Evolutionary conservation across 2,888 invertebrate genomes (phyloP).

Genomic region (Trichopria drosophilae): DNA sequence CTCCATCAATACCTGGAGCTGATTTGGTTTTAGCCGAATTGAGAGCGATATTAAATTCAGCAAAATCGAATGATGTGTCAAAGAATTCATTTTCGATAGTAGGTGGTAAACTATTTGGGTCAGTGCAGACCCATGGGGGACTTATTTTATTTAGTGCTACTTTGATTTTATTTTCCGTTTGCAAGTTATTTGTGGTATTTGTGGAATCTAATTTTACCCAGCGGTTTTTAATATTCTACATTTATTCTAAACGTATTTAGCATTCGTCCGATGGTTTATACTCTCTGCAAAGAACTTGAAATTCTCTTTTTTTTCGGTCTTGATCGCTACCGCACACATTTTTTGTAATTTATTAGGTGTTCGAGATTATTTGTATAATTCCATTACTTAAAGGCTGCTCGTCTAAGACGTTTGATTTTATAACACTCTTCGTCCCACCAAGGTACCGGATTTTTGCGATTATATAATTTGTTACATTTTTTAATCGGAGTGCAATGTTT

Average conservation of each 20-base stretch:
- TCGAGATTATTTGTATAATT: background rate
- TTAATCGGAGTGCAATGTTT: background rate
- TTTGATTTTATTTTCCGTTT: background rate
- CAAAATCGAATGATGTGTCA: background rate
- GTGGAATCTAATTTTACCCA: constrained; percentile 1
- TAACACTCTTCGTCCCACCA: constrained; percentile 21
- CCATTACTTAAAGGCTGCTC: constrained; percentile 12
- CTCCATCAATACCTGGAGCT: background rate
- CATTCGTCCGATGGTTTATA: background rate
- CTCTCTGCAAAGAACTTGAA: constrained; percentile 9
- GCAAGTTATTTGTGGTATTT: constrained; percentile 1
- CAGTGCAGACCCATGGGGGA: constrained; percentile 6
- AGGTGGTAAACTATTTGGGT: too few relatives aligned
- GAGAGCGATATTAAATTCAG: too few relatives aligned
- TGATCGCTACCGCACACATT: constrained; percentile 2
- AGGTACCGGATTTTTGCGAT: constrained; percentile 12
- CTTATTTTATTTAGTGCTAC: constrained; percentile 8
- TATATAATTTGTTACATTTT: background rate
- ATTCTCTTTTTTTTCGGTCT: constrained; percentile 10
- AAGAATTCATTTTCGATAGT: constrained; percentile 3
- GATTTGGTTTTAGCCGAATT: background rate
- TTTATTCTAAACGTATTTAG: constrained; percentile 11
- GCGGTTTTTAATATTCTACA: constrained; percentile 15
- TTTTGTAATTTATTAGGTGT: constrained; percentile 10
- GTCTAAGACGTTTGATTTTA: constrained; percentile 6